Percentiles rank a stretch among this genome's conserved stretches.
Evolutionary conservation across 1,140 invertebrate species (phyloP).

Genomic region (Odontomachus brunneus): DNA sequence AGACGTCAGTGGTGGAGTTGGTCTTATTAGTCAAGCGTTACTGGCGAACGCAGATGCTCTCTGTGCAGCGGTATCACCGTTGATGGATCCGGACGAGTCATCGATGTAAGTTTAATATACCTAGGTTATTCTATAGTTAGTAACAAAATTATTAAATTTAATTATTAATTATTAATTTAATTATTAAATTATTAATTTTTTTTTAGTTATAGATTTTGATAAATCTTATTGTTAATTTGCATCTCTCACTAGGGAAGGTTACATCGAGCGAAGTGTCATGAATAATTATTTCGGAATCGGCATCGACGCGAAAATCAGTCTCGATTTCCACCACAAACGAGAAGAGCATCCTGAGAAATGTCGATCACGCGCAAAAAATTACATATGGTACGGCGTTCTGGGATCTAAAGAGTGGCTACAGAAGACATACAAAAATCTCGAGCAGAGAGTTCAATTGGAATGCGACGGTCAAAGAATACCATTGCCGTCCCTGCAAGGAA

Average conservation of each 20-base stretch:
- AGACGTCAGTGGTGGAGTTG: constrained; percentile 89
- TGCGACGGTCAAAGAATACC: constrained; percentile 97
- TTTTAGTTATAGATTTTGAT: too few species aligned
- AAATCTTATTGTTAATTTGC: constrained; percentile 24
- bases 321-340: constrained; percentile 98
- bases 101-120: constrained; percentile 87
- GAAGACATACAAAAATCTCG: constrained; percentile 98
- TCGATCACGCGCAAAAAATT: constrained; percentile 96
- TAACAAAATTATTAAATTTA: too few species aligned
- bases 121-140: constrained; percentile 5
- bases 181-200: too few species aligned
- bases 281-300: constrained; percentile 99
- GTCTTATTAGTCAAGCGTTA: constrained; percentile 95
- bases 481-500: constrained; percentile 96
- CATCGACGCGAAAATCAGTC: constrained; percentile 98
- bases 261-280: constrained; percentile 98
- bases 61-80: constrained; percentile 96
- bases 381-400: constrained; percentile 99
- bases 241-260: constrained; percentile 91
- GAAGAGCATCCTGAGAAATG: constrained; percentile 99
- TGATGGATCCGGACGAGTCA: constrained; percentile 96
- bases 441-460: constrained; percentile 96
- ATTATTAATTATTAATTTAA: too few species aligned
- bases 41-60: constrained; percentile 98
- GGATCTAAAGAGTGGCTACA: constrained; percentile 96